Evolutionary conservation across 2,797 vertebrate species (phyloP), one percentile per base, ranked within the genome.

Genomic region (Eulemur coronatus): DNA sequence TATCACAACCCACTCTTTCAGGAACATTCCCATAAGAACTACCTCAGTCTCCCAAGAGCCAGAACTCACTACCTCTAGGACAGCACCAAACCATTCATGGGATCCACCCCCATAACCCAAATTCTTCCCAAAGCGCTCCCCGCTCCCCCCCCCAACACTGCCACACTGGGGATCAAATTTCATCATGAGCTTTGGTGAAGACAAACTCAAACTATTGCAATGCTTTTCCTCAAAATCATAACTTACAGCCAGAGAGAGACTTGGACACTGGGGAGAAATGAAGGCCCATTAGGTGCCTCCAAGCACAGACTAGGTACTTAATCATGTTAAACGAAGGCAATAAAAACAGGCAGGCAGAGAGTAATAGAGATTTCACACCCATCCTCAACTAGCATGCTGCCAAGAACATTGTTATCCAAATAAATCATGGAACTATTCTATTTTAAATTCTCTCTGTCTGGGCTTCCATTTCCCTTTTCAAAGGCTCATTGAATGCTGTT

Each of bases 351-450:
- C 63, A 46, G 41, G n/a, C 91, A 84, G 73, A 95, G 91, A 97
- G 46, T 76, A 90, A 97, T 84, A 92, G 96, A 55, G 33, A 35
- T 72, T 90, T 92, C 52, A 69, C 15, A 75, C 72, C 4, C 85
- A 26, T 50, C 20, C 59, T 97, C 80, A 94, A 24, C 35, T 84
- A 96, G 86, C 61, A 22, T 52, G 35, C 75, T 73, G 52, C 75
- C 84, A 96, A 97, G 65, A 95, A 97, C 90, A 85, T 38, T 6
- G 33, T 57, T 93, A 96, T 35, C 48, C 69, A 35, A 93, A 86
- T 96, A 97, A 97, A 97, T 97, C 78, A 96, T 0, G 2, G 75
- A 93, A 41, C 22, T 86, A 81, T 97, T 92, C 75, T 65, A 59
- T 80, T 89, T 94, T 89, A 95, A 96, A 78, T 28, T 91, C 80